Percentiles rank a stretch among this genome's conserved stretches.
Evolutionary conservation across 1,140 invertebrate species (phyloP).

Genomic region (Tetranychus urticae): DNA sequence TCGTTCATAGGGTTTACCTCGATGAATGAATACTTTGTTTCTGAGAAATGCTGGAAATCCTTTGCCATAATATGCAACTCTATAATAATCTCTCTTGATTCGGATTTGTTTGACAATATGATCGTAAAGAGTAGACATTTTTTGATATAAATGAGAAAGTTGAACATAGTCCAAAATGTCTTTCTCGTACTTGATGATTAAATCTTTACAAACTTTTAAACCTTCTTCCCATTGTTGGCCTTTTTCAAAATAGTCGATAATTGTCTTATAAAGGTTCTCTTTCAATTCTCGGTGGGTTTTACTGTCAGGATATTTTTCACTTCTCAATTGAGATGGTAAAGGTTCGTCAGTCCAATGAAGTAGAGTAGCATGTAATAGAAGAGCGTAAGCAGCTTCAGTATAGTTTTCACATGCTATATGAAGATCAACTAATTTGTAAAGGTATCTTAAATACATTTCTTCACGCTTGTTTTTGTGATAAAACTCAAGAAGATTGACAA

Average conservation of each 20-base stretch:
- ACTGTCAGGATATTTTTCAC: conserved; percentile 18
- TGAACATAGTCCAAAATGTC: conserved; percentile 72
- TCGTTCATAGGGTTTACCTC: conserved; percentile 81
- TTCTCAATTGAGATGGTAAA: conserved; percentile 33
- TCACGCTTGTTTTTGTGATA: conserved; percentile 82
- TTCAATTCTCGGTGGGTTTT: conserved; percentile 73
- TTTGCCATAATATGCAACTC: conserved; percentile 83
- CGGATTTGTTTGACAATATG: conserved; percentile 63
- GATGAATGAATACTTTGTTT: conserved; percentile 89
- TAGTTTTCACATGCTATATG: conserved; percentile 78
- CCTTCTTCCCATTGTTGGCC: conserved; percentile 95
- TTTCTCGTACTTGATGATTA: conserved; percentile 65
- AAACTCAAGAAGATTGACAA: conserved; percentile 85
- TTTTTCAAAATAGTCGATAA: conserved; percentile 76
- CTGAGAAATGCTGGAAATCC: conserved; percentile 80
- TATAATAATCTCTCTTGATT: conserved; percentile 73
- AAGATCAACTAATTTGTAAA: conserved; percentile 73
- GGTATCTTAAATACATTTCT: conserved; percentile 85
- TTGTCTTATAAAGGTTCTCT: conserved; percentile 71
- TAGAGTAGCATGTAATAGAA: conserved; percentile 74
- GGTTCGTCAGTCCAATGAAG: conserved; percentile 56
- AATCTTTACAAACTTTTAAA: conserved; percentile 69
- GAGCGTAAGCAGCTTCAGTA: conserved; percentile 82
- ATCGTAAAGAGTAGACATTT: conserved; percentile 66
- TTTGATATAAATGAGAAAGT: conserved; percentile 48